These are phyloP conservation scores for Ameiurus melas DNA, from an alignment of 2,113 vertebrate genomes.

Conservation along the genomic window DNA sequence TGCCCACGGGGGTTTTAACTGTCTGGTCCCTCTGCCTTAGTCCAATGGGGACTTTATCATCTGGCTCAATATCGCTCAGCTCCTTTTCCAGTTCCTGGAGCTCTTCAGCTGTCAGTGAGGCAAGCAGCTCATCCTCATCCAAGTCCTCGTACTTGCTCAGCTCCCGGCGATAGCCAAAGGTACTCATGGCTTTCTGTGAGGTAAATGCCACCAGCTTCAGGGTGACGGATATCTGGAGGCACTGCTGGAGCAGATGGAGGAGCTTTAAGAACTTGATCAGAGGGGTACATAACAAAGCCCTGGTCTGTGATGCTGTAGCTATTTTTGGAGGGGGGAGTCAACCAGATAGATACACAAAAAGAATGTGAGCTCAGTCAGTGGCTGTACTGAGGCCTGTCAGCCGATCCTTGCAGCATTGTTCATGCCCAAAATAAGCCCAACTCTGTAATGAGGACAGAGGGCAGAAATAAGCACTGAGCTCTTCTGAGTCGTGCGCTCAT, in stretches of 20 bases:
- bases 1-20: conserved; percentile 90
- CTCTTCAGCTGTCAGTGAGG: conserved; percentile 90
- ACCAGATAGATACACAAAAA: conserved; percentile 87
- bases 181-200: conserved; percentile 78
- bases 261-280: conserved; percentile 84
- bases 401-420: conserved; percentile 61
- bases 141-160: conserved; percentile 97
- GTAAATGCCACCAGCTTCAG: conserved; percentile 8
- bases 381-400: conserved; percentile 76
- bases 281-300: conserved; percentile 76
- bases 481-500: neutral
- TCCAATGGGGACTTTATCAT: conserved; percentile 86
- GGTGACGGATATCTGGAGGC: conserved; percentile 48
- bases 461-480: conserved; percentile 17
- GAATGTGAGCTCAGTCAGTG: conserved; percentile 85
- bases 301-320: conserved; percentile 85
- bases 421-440: conserved; percentile 84
- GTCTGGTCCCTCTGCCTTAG: conserved; percentile 93
- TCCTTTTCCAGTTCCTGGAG: conserved; percentile 93
- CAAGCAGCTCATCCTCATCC: conserved; percentile 95
- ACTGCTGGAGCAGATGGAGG: conserved; percentile 76
- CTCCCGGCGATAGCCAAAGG: conserved; percentile 92
- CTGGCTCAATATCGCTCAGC: conserved; percentile 89
- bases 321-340: conserved; percentile 91
- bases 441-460: conserved; percentile 14